A percentile compares a stretch with the other conserved stretches of the same genome.
phyloP scores from a whole-genome alignment of 2,797 vertebrate genomes.

The Chloroceryle amazona region DNA sequence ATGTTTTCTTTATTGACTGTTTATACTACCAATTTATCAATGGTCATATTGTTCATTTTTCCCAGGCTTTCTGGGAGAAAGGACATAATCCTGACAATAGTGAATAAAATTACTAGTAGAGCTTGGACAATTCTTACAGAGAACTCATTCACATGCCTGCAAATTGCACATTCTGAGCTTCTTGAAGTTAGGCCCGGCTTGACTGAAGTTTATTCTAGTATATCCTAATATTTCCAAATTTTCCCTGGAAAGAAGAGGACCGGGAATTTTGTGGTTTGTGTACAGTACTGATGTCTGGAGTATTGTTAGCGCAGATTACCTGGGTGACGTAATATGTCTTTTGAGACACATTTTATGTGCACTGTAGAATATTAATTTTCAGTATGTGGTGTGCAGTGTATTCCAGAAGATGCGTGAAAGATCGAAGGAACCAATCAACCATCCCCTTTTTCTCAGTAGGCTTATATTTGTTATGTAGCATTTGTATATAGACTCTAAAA shows the following conservation, averaged over 20 bases:
- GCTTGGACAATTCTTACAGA: not conserved
- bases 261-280: not conserved
- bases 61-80: not conserved
- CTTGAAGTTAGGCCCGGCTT: not conserved
- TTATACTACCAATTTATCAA: not conserved
- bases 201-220: not conserved
- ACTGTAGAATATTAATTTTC: not conserved
- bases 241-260: not conserved
- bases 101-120: not conserved
- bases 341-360: not conserved
- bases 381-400: not conserved
- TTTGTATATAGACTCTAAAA: not conserved
- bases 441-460: not conserved
- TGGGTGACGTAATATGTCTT: not conserved
- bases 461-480: not conserved
- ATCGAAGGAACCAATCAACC: not conserved
- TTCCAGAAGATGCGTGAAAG: not conserved
- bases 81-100: not conserved
- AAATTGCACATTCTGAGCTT: not conserved
- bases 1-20: not conserved
- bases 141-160: not conserved
- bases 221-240: not conserved
- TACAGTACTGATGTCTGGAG: not conserved
- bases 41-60: not conserved
- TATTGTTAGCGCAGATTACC: not conserved